These are phyloP conservation scores for Seriola quinqueradiata DNA, from an alignment of 2,113 vertebrate species.

Conservation along the genomic window DNA sequence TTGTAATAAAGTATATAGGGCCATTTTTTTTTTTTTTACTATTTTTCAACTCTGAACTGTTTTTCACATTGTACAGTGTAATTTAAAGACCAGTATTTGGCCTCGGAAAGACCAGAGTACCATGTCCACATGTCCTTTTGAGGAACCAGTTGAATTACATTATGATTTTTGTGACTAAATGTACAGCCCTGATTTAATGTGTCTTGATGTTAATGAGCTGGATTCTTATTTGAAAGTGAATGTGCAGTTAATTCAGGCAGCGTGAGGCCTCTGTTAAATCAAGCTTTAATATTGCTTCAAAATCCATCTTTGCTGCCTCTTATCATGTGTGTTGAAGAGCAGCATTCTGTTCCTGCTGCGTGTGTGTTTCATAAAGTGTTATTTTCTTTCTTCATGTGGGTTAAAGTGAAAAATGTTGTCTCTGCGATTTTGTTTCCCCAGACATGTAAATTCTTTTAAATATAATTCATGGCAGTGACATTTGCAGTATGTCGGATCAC, in stretches of 20 bases:
- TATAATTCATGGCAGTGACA: background rate
- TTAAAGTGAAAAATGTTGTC: background rate
- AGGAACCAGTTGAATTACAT: background rate
- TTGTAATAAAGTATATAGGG: background rate
- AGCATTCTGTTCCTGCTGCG: background rate
- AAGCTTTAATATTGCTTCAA: constrained; percentile 8
- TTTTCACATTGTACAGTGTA: constrained; percentile 1
- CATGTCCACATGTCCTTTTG: background rate
- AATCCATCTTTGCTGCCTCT: constrained; percentile 10
- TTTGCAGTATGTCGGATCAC: constrained; percentile 5
- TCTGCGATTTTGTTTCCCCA: background rate
- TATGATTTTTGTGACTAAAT: background rate
- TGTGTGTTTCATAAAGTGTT: background rate
- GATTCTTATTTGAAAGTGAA: constrained; percentile 21
- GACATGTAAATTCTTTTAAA: constrained; percentile 4
- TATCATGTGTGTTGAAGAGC: background rate
- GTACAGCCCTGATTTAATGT: background rate
- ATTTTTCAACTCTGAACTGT: constrained; percentile 15
- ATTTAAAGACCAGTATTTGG: constrained; percentile 1
- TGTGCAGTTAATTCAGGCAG: constrained; percentile 22
- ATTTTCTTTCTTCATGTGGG: background rate
- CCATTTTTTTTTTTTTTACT: constrained; percentile 1
- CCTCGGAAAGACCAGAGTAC: background rate
- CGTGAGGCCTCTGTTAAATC: background rate
- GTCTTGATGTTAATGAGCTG: background rate